Evolutionary conservation across 2,888 invertebrate genomes (phyloP).

Genomic region (Odontothrips loti): DNA sequence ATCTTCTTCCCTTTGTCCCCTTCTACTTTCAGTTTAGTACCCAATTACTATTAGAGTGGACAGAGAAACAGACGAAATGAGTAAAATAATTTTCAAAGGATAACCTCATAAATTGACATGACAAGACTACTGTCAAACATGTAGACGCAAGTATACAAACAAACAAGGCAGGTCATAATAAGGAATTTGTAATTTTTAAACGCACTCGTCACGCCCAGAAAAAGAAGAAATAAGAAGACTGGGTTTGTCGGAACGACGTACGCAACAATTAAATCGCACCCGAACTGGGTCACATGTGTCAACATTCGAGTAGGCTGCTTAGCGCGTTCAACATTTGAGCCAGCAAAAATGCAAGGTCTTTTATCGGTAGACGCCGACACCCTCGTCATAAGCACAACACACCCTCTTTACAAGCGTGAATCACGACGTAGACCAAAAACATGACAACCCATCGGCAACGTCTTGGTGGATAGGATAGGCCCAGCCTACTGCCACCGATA

Average conservation of each 20-base stretch:
- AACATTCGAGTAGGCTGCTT: not conserved
- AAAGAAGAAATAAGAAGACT: not conserved
- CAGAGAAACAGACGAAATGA: no score
- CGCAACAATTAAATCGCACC: constrained; percentile 17
- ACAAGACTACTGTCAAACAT: not conserved
- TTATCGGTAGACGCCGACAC: no score
- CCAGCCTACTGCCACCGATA: constrained; percentile 24
- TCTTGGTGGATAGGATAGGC: not conserved
- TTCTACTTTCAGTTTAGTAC: no score
- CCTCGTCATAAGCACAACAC: not conserved
- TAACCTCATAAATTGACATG: not conserved
- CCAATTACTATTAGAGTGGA: no score
- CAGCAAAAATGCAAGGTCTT: no score
- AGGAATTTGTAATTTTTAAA: not conserved
- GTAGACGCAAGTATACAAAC: not conserved
- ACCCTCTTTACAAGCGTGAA: not conserved
- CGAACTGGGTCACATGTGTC: constrained; percentile 24
- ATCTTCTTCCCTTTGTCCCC: no score
- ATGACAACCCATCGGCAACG: constrained; percentile 2
- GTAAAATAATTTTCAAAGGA: not conserved
- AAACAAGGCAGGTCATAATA: not conserved
- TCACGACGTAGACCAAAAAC: constrained; percentile 10
- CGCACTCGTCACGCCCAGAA: not conserved
- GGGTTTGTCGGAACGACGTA: not conserved
- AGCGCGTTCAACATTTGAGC: not conserved